Conservation (phyloP, 1,140 invertebrate genomes). For the Achatina immaculata region DNA sequence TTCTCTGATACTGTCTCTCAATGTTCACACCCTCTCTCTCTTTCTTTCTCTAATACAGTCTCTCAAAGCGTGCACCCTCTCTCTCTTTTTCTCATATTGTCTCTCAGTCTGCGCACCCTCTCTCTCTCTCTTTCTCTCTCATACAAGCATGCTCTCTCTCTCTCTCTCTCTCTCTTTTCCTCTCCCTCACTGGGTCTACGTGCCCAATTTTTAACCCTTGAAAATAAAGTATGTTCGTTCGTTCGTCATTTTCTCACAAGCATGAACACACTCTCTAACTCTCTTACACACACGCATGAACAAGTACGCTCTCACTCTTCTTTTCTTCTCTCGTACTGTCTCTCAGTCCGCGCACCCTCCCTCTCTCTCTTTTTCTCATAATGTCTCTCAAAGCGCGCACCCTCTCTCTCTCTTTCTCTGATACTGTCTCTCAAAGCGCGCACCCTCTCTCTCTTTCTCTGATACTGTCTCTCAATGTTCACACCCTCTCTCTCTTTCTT, state of each 20-base stretch:
- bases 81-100: too few species aligned
- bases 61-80: too few species aligned
- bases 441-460: not conserved
- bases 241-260: not conserved
- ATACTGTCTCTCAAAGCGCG: not conserved
- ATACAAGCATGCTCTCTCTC: too few species aligned
- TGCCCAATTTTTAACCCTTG: too few species aligned
- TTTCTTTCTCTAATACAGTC: too few species aligned
- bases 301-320: not conserved
- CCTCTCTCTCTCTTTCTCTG: not conserved
- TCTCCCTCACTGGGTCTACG: not conserved
- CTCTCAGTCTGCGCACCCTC: too few species aligned
- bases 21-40: too few species aligned
- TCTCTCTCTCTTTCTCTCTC: too few species aligned
- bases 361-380: conserved; percentile 21
- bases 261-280: not conserved
- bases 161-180: conserved; percentile 3
- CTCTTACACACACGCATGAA: not conserved
- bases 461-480: not conserved
- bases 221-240: too few species aligned
- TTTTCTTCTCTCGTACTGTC: not conserved
- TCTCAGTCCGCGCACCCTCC: too few species aligned
- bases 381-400: not conserved
- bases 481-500: not conserved
- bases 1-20: too few species aligned